A percentile compares a stretch with the other conserved stretches of the same genome.
phyloP scores from a whole-genome alignment of 2,113 vertebrate species.

The Alosa alosa region DNA sequence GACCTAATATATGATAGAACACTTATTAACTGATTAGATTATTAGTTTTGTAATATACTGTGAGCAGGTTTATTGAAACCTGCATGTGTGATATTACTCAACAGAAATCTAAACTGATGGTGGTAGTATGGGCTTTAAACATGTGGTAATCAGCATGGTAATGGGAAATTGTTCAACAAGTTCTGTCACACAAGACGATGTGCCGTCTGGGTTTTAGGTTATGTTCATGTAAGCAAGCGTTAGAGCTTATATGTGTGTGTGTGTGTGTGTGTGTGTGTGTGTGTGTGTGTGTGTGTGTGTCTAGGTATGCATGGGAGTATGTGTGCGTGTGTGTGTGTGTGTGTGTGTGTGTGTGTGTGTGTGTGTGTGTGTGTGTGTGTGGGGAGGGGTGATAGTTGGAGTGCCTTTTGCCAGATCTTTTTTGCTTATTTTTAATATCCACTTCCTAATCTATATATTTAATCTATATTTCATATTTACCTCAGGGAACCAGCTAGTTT shows the following conservation, averaged over 20 bases:
- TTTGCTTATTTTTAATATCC: slow-evolving; percentile 10
- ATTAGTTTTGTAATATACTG: neutral
- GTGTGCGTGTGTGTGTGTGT: neutral
- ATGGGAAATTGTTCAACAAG: neutral
- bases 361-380: neutral
- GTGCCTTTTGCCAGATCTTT: neutral
- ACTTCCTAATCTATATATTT: slow-evolving; percentile 1
- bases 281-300: neutral
- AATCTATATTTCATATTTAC: slow-evolving; percentile 9
- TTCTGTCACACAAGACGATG: neutral
- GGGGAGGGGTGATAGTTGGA: neutral
- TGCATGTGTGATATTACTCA: neutral
- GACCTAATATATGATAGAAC: no score
- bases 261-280: neutral
- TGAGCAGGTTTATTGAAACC: neutral
- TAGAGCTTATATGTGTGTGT: neutral
- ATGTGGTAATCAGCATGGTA: neutral
- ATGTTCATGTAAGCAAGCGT: neutral
- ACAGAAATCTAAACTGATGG: neutral
- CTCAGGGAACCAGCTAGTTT: neutral
- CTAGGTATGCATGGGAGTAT: neutral
- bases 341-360: neutral
- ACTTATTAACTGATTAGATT: no score
- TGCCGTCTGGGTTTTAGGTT: neutral
- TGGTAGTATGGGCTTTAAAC: neutral